Evolutionary conservation across 2,113 vertebrate genomes (phyloP), one percentile per base, ranked within the genome.

Genomic region (Poecilia latipinna): DNA sequence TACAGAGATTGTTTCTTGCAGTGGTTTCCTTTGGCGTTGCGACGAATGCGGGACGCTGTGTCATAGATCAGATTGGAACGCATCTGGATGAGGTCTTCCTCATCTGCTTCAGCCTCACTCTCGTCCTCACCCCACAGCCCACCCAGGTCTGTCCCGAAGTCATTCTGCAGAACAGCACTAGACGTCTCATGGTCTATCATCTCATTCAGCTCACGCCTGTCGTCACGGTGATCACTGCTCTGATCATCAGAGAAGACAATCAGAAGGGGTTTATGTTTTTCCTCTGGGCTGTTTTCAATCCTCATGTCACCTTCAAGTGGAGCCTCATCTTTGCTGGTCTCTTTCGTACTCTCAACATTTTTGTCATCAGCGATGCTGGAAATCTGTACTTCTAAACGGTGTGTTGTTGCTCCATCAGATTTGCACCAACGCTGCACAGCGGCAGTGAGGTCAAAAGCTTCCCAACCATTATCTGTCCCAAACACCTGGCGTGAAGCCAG

Each of bases 31-130:
- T 98, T 99, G 39, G 97, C 98, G 0, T 98, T 99, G 82, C 98
- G 95, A 6, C 98, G 93, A 80, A 97, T 98, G 10, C 98, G 95
- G 26, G 98, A 96, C 0, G 96, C 94, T 0, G 97, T 96, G 87
- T 99, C 98, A 0, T 99, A 99, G 70, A 99, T 99, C 63, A 98
- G 95, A 86, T 99, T 99, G 8, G 98, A 99, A 29, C 96, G 95
- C 95, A 97, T 98, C 88, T 99, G 97, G 26, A 99, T 92, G 65
- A 99, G 93, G 0, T 96, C 96, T 80, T 96, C 97, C 82, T 99
- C 97, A 0, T 95, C 95, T 0, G 95, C 95, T 42, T 95, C 94
- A 0, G 92, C 92, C 42, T 93, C 94, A 1, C 85, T 81, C 0
- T 83, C 85, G 4, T 65, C 79, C 12, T 87, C 89, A 0, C 88